Conservation (phyloP, 2,888 invertebrate species). For the Mesoligia furuncula region DNA sequence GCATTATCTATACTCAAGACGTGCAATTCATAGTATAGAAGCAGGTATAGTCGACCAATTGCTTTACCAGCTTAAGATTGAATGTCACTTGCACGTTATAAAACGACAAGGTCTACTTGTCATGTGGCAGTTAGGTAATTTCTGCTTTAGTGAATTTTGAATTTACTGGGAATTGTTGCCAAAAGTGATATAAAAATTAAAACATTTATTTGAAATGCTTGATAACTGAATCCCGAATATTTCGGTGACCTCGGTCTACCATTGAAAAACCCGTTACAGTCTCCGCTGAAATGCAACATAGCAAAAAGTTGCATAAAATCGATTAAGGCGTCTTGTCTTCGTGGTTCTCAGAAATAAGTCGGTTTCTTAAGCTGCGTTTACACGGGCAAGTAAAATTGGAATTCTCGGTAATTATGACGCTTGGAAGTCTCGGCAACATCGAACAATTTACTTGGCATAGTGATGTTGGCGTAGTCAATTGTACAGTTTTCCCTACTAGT, state of each 20-base stretch:
- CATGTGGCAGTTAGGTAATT: neutral
- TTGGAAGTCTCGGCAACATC: neutral
- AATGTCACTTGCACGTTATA: neutral
- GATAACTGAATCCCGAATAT: slow-evolving; percentile 17
- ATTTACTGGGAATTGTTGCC: neutral
- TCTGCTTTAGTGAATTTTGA: neutral
- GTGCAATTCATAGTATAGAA: neutral
- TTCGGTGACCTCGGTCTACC: slow-evolving; percentile 11
- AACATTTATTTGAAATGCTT: slow-evolving; percentile 6
- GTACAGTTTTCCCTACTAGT: neutral
- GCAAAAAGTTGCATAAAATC: slow-evolving; percentile 45
- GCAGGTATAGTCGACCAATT: neutral
- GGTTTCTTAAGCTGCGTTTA: slow-evolving; percentile 8
- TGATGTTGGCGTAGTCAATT: too few relatives aligned
- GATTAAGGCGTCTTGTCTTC: slow-evolving; percentile 15
- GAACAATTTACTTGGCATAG: neutral
- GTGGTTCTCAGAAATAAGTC: slow-evolving; percentile 29
- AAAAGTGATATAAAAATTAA: neutral
- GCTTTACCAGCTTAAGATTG: neutral
- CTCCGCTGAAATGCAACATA: slow-evolving; percentile 17
- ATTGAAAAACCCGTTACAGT: slow-evolving; percentile 22
- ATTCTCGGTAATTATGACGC: neutral
- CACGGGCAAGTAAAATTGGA: neutral
- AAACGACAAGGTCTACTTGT: neutral
- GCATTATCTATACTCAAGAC: neutral